A percentile compares a stretch with the other conserved stretches of the same genome.
Evolutionary conservation across 1,140 invertebrate species (phyloP).

Genomic region (Drosophila trapezifrons): DNA sequence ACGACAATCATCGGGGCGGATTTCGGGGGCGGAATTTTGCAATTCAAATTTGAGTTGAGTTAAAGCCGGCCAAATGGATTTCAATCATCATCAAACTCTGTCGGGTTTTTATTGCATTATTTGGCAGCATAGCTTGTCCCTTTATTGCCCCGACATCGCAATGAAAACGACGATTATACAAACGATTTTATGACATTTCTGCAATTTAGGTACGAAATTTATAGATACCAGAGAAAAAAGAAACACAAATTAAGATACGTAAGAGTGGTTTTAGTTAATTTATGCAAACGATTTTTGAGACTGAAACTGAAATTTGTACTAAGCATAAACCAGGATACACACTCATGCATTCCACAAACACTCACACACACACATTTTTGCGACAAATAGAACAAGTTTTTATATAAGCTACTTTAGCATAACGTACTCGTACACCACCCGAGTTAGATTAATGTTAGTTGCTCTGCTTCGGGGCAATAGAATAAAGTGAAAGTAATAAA

Average conservation of each 20-base stretch:
- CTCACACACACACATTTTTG: constrained; percentile 7
- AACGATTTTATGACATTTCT: constrained; percentile 55
- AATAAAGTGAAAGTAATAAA: constrained; percentile 78
- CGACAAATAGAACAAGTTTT: constrained; percentile 23
- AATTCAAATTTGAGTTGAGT: constrained; percentile 30
- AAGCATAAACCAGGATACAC: constrained; percentile 59
- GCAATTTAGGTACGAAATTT: constrained; percentile 51
- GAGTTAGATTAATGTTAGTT: constrained; percentile 64
- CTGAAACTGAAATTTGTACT: constrained; percentile 81
- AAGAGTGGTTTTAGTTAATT: constrained; percentile 70
- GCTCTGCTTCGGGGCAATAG: constrained; percentile 60
- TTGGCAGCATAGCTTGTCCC: constrained; percentile 20
- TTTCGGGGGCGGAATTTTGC: constrained; percentile 8
- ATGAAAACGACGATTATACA: constrained; percentile 54
- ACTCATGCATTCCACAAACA: constrained; percentile 47
- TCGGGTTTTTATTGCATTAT: constrained; percentile 54
- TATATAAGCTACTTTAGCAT: constrained; percentile 43
- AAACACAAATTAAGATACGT: constrained; percentile 49
- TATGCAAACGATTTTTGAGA: constrained; percentile 80
- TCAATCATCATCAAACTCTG: constrained; percentile 44
- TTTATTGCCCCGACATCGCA: constrained; percentile 39
- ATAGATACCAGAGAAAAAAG: constrained; percentile 9
- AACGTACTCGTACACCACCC: constrained; percentile 12
- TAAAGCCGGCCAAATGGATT: constrained; percentile 14
- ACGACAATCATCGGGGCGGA: constrained; percentile 23